A percentile compares a stretch with the other conserved stretches of the same genome.
phyloP scores from a whole-genome alignment of 2,797 vertebrate species.

The Pagetopsis macropterus region DNA sequence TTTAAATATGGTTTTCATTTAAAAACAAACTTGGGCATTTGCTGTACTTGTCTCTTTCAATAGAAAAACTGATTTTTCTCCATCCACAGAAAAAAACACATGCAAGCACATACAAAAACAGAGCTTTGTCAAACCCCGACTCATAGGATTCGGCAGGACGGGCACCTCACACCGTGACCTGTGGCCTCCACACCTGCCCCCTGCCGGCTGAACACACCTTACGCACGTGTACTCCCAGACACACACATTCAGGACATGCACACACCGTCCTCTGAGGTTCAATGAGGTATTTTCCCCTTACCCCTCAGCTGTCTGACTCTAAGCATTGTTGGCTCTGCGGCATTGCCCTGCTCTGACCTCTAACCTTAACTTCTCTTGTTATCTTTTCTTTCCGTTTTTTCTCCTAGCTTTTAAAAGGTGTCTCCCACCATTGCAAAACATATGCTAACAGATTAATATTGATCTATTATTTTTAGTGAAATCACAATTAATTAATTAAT shows the following conservation, averaged over 20 bases:
- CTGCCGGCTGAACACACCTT: slow-evolving; percentile 26
- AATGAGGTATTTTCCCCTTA: slow-evolving; percentile 26
- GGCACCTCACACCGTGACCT: slow-evolving; percentile 32
- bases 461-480: neutral
- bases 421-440: no score
- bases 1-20: neutral
- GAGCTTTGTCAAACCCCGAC: slow-evolving; percentile 29
- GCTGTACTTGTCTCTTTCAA: slow-evolving; percentile 7
- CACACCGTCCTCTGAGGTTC: slow-evolving; percentile 37
- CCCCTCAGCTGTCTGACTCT: slow-evolving; percentile 29
- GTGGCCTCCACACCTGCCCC: slow-evolving; percentile 38
- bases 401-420: neutral
- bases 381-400: neutral
- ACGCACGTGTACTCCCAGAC: neutral
- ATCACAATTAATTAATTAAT: neutral
- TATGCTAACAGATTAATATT: neutral
- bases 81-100: slow-evolving; percentile 3
- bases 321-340: slow-evolving; percentile 21
- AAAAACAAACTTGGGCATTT: neutral
- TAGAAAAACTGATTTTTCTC: neutral
- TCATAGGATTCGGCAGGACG: slow-evolving; percentile 33
- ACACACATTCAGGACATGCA: slow-evolving; percentile 15
- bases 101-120: slow-evolving; percentile 13
- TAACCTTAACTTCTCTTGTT: slow-evolving; percentile 8
- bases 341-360: slow-evolving; percentile 11